Base-by-base conservation (phyloP, 2,888 invertebrate species). In the Dicycla oo region DNA sequence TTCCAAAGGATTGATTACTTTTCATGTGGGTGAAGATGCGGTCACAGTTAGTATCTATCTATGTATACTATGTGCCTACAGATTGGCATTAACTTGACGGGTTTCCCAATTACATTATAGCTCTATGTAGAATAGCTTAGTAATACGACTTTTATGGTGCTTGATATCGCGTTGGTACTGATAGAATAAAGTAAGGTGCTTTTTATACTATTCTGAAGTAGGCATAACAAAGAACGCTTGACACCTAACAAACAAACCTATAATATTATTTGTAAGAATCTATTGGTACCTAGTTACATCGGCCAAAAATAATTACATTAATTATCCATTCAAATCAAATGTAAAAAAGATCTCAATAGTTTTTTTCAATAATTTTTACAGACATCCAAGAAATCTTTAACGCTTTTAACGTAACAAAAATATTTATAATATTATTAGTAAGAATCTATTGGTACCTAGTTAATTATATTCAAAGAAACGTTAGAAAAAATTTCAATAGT, bases 101-200 rank as follows among this genome's bases (percentile, higher is more conserved):
- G 69, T 57, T 70, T 70, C 70, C 7, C 56, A 57, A 65, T 67
- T 47, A 30, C 40, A 54, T n/a, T 57, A 56, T 13, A 69, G 30
- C 47, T 38, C 15, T 53, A 23, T 0, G 2, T 63, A 26, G 13
- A 23, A 43, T 26, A 30, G 61, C 43, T 26, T n/a, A 1, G 5
- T 23, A 43, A 40, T 40, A 23, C 8, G 18, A 18, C 26, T 3
- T 30, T 30, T 30, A 30, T n/a, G n/a, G n/a, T n/a, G 30, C 30
- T 0, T 43, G 18, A 23, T 49, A 63, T n/a, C 3, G 40, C 6
- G 30, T 10, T n/a, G 11, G 30, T 43, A n/a, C n/a, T 43, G 6
- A 34, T 15, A 43, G 2, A 43, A 53, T 10, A 1, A 45, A 61
- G 30, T 30, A 30, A 7, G 0, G n/a, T n/a, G n/a, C n/a, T n/a